These are phyloP conservation scores for Synanthedon andrenaeformis DNA, from an alignment of 2,888 invertebrate genomes.

Conservation along the genomic window DNA sequence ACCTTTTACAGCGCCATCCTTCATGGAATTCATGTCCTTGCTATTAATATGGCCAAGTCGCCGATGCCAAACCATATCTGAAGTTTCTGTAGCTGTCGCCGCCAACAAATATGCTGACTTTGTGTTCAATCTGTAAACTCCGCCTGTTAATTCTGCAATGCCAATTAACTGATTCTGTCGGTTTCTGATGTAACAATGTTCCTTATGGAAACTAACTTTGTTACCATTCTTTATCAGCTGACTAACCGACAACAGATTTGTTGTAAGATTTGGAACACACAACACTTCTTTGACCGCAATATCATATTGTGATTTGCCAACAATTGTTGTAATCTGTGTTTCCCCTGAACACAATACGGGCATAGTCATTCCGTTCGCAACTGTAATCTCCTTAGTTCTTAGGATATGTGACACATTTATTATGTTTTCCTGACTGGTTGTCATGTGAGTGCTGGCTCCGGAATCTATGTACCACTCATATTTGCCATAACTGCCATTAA, in stretches of 20 bases:
- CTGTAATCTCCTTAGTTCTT: constrained; percentile 8
- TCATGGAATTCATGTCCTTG: constrained; percentile 8
- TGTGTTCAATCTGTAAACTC: constrained; percentile 6
- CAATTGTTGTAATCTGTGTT: constrained; percentile 7
- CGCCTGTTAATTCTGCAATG: constrained; percentile 5
- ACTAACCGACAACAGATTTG: constrained; percentile 14
- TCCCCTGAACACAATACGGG: constrained; percentile 10
- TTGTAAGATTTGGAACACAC: constrained; percentile 13
- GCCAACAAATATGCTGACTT: background rate
- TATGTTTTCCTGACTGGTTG: too few species aligned
- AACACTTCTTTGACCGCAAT: constrained; percentile 9
- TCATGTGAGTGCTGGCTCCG: too few species aligned
- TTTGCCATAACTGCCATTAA: too few species aligned
- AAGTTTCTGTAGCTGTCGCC: background rate
- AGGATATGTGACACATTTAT: too few species aligned
- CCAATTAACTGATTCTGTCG: constrained; percentile 4
- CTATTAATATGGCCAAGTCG: constrained; percentile 11
- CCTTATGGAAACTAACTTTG: constrained; percentile 3
- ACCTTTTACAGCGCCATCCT: constrained; percentile 9
- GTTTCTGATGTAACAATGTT: constrained; percentile 7
- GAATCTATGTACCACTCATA: too few species aligned
- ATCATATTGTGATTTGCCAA: constrained; percentile 4
- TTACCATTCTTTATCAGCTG: too few species aligned
- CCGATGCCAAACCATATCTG: constrained; percentile 5
- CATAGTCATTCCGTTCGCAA: constrained; percentile 9